phyloP scores from a whole-genome alignment of 2,888 invertebrate species.

The Hypselothyrea guttata region DNA sequence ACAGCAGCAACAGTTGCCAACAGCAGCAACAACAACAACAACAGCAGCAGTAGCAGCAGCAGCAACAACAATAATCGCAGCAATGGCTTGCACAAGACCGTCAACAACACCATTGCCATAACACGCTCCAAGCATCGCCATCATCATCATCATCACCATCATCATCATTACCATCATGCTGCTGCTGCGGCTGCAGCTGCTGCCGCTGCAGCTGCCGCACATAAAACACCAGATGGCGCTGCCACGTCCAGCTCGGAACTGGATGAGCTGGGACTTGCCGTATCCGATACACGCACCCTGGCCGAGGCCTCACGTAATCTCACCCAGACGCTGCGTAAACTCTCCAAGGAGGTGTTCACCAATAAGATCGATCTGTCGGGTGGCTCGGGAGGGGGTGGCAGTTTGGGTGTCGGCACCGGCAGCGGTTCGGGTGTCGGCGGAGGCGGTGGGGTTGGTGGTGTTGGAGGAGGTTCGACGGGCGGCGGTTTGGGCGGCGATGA shows the following conservation, averaged over 20 bases:
- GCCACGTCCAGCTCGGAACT: slow-evolving; percentile 43
- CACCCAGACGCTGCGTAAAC: slow-evolving; percentile 93
- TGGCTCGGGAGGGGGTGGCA: slow-evolving; percentile 12
- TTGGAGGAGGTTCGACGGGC: background rate
- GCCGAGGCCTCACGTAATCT: slow-evolving; percentile 95
- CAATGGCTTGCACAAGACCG: slow-evolving; percentile 77
- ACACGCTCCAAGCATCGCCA: slow-evolving; percentile 78
- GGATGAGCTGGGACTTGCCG: slow-evolving; percentile 81
- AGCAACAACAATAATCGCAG: slow-evolving; percentile 5
- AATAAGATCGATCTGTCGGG: slow-evolving; percentile 83
- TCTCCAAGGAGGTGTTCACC: slow-evolving; percentile 94
- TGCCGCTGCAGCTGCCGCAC: slow-evolving; percentile 13
- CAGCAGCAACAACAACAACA: slow-evolving; percentile 4
- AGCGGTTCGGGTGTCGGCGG: slow-evolving; percentile 28
- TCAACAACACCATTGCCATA: slow-evolving; percentile 78
- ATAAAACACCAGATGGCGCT: slow-evolving; percentile 12
- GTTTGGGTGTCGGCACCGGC: slow-evolving; percentile 34
- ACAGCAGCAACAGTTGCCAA: background rate
- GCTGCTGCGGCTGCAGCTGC: slow-evolving; percentile 35
- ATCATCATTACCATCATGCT: slow-evolving; percentile 79
- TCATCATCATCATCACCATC: slow-evolving; percentile 80
- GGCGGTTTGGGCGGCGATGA: slow-evolving; percentile 82
- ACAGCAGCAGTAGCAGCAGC: slow-evolving; percentile 15
- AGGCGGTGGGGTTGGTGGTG: slow-evolving; percentile 14
- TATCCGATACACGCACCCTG: slow-evolving; percentile 87